Percentiles rank a stretch among this genome's conserved stretches.
Evolutionary conservation across 2,113 vertebrate genomes (phyloP).

Genomic region (Cisticola juncidis): DNA sequence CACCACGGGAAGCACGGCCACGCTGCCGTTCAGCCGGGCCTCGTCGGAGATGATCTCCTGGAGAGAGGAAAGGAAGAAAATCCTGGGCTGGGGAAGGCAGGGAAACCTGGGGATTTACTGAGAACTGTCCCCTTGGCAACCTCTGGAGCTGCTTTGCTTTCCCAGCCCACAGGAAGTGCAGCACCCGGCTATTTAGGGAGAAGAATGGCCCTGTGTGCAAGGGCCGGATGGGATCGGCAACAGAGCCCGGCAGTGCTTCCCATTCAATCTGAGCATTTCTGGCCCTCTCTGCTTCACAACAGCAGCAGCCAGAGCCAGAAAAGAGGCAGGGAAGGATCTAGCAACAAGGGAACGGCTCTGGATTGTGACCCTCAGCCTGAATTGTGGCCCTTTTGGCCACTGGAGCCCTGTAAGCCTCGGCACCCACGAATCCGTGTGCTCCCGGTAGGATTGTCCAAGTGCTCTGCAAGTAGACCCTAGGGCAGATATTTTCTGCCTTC

Average conservation of each 20-base stretch:
- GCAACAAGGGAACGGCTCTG: neutral
- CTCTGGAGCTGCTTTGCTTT: neutral
- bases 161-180: neutral
- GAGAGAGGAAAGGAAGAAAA: neutral
- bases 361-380: neutral
- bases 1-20: conserved; percentile 41
- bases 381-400: rapidly evolving
- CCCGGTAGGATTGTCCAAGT: neutral
- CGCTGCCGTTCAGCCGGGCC: neutral
- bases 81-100: neutral
- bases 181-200: neutral
- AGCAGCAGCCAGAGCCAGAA: neutral
- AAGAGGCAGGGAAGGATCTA: neutral
- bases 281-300: neutral
- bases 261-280: neutral
- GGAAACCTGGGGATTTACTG: neutral
- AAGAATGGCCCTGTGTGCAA: conserved; percentile 18
- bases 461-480: neutral
- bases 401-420: neutral
- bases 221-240: neutral
- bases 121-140: neutral
- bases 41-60: conserved; percentile 46
- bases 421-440: rapidly evolving
- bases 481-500: neutral
- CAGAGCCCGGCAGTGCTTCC: neutral